Evolutionary conservation across 2,113 vertebrate species (phyloP).

Genomic region (Trogon surrucura): DNA sequence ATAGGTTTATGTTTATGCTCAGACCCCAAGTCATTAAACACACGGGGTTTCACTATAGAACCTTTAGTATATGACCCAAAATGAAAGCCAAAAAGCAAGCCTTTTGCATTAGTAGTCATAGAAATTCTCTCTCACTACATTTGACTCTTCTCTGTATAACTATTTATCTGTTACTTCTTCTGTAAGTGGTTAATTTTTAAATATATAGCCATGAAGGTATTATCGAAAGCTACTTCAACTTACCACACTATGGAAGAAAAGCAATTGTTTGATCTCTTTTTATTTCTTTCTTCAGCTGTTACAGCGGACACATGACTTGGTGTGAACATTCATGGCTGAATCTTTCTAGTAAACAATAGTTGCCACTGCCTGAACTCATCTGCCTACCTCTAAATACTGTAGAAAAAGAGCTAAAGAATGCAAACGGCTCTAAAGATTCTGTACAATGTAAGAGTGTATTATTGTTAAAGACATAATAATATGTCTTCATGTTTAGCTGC

Average conservation of each 20-base stretch:
- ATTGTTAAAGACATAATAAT: background rate
- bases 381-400: background rate
- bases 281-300: background rate
- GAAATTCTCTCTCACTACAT: background rate
- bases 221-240: background rate
- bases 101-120: background rate
- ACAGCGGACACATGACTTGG: accelerated
- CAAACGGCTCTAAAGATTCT: background rate
- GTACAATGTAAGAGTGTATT: accelerated
- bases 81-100: background rate
- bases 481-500: background rate
- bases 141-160: background rate
- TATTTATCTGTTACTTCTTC: background rate
- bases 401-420: background rate
- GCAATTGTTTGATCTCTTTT: background rate
- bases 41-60: background rate
- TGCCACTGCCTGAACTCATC: background rate
- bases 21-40: background rate
- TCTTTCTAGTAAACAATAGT: no score
- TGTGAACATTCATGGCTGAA: background rate
- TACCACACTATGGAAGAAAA: background rate
- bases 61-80: background rate
- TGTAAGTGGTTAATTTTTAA: background rate
- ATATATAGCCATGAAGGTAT: background rate
- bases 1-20: background rate